These are phyloP conservation scores for Gonatopus flavifemur DNA, from an alignment of 1,140 invertebrate species.

Conservation along the genomic window DNA sequence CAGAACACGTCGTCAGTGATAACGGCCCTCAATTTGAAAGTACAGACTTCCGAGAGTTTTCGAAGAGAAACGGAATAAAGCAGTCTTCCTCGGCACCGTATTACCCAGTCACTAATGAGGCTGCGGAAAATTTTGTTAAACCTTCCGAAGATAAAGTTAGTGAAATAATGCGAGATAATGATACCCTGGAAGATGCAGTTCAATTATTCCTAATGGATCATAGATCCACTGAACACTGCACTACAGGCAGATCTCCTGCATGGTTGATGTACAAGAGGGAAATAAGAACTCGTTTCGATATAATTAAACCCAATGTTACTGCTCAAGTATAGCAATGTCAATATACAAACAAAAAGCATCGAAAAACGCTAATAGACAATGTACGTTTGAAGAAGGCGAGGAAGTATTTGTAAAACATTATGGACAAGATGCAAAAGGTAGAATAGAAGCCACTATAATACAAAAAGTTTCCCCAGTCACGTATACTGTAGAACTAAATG, in stretches of 20 bases:
- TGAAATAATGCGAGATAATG: background rate
- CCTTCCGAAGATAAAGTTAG: background rate
- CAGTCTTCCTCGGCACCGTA: background rate
- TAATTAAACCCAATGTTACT: background rate
- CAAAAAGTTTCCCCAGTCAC: too few relatives aligned
- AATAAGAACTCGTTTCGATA: background rate
- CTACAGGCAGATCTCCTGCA: too few relatives aligned
- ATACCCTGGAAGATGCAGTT: background rate
- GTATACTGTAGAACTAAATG: too few relatives aligned
- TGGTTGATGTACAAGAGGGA: background rate
- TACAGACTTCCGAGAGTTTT: slow-evolving; percentile 9
- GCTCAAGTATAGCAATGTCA: background rate
- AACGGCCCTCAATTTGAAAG: slow-evolving; percentile 21
- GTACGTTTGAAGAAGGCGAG: too few relatives aligned
- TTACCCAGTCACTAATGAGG: too few relatives aligned
- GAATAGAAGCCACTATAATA: too few relatives aligned
- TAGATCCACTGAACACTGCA: background rate
- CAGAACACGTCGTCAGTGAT: slow-evolving; percentile 16
- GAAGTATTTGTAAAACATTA: too few relatives aligned
- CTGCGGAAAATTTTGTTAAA: background rate
- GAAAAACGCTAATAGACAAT: background rate
- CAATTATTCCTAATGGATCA: background rate
- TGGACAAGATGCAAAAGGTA: too few relatives aligned
- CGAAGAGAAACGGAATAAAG: background rate
- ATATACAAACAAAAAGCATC: background rate